Conservation (phyloP, 2,888 invertebrate genomes). For the Melieria crassipennis region DNA sequence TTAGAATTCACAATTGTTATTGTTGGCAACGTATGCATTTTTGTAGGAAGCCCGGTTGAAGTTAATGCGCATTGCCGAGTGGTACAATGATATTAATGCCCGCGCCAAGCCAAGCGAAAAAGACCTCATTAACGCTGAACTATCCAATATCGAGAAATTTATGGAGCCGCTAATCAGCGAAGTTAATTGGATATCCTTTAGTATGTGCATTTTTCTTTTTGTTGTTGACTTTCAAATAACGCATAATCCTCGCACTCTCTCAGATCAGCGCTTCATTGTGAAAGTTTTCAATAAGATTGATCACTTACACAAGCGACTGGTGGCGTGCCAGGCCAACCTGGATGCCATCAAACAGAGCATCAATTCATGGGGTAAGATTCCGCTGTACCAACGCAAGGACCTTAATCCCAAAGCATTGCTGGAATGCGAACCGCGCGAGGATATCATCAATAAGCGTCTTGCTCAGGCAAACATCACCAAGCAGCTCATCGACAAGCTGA, state of each 20-base stretch:
- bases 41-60: slow-evolving; percentile 69
- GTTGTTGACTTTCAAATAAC: background rate
- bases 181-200: slow-evolving; percentile 48
- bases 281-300: slow-evolving; percentile 75
- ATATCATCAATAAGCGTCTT: slow-evolving; percentile 54
- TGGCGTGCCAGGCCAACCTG: slow-evolving; percentile 75
- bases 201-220: slow-evolving; percentile 33
- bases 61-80: slow-evolving; percentile 73
- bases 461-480: slow-evolving; percentile 68
- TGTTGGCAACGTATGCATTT: background rate
- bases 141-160: slow-evolving; percentile 77
- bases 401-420: slow-evolving; percentile 70
- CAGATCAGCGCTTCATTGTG: slow-evolving; percentile 76
- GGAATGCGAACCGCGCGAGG: slow-evolving; percentile 63
- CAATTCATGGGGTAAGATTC: slow-evolving; percentile 76
- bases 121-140: slow-evolving; percentile 78
- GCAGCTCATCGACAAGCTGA: slow-evolving; percentile 69
- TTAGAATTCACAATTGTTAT: slow-evolving; percentile 2
- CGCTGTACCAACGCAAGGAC: slow-evolving; percentile 81
- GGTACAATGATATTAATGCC: slow-evolving; percentile 85
- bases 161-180: slow-evolving; percentile 73
- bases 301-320: slow-evolving; percentile 76
- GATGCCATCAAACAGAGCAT: slow-evolving; percentile 70
- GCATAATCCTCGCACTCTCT: background rate
- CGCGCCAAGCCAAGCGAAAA: slow-evolving; percentile 82